Evolutionary conservation across 92 coral and sea anemone species (phyloP).

Genomic region (Blastomussa wellsi): DNA sequence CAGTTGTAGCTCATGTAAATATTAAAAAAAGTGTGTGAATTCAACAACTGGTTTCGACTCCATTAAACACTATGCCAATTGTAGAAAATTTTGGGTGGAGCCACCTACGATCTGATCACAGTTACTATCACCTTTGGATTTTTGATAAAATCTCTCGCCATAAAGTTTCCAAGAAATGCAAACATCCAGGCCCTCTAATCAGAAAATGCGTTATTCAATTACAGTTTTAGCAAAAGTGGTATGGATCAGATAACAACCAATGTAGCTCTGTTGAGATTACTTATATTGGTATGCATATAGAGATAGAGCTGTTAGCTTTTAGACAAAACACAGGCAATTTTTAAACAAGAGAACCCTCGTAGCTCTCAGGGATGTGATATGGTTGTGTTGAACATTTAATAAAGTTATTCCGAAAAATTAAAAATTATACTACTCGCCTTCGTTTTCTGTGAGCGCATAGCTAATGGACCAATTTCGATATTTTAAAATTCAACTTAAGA

Average conservation of each 20-base stretch:
- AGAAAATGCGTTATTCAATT: neutral
- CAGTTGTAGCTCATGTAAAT: no score
- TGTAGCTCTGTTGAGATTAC: neutral
- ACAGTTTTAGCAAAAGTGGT: neutral
- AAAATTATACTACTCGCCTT: no score
- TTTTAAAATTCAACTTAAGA: no score
- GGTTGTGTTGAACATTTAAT: neutral
- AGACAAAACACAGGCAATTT: neutral
- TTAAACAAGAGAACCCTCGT: neutral
- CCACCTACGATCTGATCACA: no score
- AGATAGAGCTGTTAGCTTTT: neutral
- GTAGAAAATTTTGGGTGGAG: no score
- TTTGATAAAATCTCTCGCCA: neutral
- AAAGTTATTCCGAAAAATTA: neutral
- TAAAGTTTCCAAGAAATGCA: neutral
- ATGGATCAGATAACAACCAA: neutral
- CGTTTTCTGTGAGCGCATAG: no score
- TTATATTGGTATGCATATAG: neutral
- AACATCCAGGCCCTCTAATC: neutral
- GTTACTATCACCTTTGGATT: neutral
- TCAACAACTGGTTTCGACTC: no score
- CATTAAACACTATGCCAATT: no score
- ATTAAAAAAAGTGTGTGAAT: no score
- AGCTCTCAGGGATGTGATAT: neutral
- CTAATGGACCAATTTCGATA: no score